Evolutionary conservation across 1,140 invertebrate species (phyloP), one percentile per base, ranked within the genome.

Genomic region (Aethina tumida): DNA sequence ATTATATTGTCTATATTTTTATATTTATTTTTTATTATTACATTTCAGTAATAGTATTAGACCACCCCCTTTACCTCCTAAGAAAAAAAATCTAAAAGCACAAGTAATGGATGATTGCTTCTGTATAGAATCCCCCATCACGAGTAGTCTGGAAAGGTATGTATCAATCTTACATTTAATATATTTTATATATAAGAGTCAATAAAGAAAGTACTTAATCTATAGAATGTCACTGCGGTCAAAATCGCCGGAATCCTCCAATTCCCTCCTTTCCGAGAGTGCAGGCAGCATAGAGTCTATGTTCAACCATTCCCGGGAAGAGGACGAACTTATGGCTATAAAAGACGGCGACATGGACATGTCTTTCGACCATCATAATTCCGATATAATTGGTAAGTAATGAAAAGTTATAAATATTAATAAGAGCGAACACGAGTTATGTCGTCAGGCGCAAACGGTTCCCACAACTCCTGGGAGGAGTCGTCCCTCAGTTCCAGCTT

Each of bases 211-310:
- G 12, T 19, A 28, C 8, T 39, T 4, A 14, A 16, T 31, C 41
- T 45, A 34, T 45, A 67, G 73, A 38, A 64, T 77, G 9, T 77
- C 74, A 7, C 60, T 76, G 29, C 62, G 73, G 17, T 78, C 75
- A 35, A 68, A 70, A 42, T 79, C 75, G 8, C 77, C 72, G 19
- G 74, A 79, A 55, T 76, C 78, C 55, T 77, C 74, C 21, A 74
- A 73, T 43, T 79, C 76, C 22, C 64, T 82, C 18, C 66, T 82
- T 32, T 81, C 77, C 22, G 77, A 76, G 33, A 80, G 77, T 43
- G 82, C 81, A 45, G 84, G 84, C 21, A 87, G 84, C 41, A 63
- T 87, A 42, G 86, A 90, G 61, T 89, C 84, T 0, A 81, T 85
- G 52, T 59, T 87, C 32, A 88, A 87, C 63, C 79, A 83, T 41